Evolutionary conservation across 2,113 vertebrate species (phyloP).

Genomic region (Sardina pilchardus): DNA sequence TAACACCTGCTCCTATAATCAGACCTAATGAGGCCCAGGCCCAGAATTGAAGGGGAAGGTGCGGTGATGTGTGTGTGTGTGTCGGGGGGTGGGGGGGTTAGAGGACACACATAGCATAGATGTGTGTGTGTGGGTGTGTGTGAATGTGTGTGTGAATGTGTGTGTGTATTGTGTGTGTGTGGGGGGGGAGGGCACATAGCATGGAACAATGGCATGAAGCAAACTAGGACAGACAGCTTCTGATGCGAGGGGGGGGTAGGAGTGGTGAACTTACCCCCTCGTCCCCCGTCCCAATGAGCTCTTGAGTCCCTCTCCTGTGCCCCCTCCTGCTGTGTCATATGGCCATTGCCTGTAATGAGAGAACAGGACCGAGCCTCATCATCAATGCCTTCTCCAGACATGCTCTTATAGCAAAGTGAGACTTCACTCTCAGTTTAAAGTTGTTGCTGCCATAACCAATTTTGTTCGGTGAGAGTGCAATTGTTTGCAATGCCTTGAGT

Average conservation of each 20-base stretch:
- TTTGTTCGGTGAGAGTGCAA: not conserved
- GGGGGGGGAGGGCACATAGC: not conserved
- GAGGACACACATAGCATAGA: not conserved
- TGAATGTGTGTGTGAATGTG: too few relatives aligned
- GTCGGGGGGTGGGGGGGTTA: too few relatives aligned
- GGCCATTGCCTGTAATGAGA: not conserved
- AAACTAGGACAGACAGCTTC: not conserved
- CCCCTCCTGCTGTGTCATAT: not conserved
- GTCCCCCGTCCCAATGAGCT: too few relatives aligned
- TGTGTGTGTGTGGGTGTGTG: too few relatives aligned
- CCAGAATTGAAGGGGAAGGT: not conserved
- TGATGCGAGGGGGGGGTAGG: not conserved
- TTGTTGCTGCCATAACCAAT: not conserved
- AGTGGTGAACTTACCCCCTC: too few relatives aligned
- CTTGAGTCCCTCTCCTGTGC: not conserved
- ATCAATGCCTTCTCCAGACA: not conserved
- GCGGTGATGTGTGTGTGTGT: too few relatives aligned
- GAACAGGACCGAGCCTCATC: not conserved
- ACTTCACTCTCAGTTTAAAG: not conserved
- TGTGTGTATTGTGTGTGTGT: too few relatives aligned
- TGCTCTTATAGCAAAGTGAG: not conserved
- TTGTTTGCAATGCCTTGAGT: not conserved
- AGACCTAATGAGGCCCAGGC: constrained; percentile 37
- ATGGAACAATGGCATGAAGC: not conserved
- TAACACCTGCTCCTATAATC: constrained; percentile 31